Evolutionary conservation across 2,113 vertebrate species (phyloP).

Genomic region (Amphiprion ocellaris): DNA sequence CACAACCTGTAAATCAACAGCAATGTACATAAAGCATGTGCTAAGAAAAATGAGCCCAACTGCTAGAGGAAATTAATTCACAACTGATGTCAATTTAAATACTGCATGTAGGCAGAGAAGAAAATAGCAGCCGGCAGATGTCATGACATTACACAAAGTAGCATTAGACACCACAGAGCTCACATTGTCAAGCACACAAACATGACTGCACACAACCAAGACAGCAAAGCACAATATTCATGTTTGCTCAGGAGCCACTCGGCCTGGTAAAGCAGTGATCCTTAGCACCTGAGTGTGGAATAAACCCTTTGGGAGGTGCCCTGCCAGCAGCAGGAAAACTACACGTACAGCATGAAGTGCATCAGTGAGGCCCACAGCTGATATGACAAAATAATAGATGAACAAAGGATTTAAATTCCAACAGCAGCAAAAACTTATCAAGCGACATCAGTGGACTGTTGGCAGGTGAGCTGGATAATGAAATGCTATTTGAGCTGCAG

Average conservation of each 20-base stretch:
- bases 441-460: background rate
- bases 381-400: background rate
- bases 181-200: background rate
- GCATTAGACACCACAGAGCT: too few relatives aligned
- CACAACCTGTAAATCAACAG: slow-evolving; percentile 1
- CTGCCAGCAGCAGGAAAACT: background rate
- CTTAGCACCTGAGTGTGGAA: background rate
- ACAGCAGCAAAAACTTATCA: background rate
- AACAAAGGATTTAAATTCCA: background rate
- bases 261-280: background rate
- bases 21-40: background rate
- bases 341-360: background rate
- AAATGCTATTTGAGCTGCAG: background rate
- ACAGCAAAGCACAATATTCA: background rate
- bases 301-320: background rate
- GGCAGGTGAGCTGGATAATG: background rate
- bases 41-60: background rate
- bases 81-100: background rate
- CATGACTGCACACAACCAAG: background rate
- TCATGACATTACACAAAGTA: too few relatives aligned
- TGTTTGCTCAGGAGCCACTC: too few relatives aligned
- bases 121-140: background rate
- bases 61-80: background rate
- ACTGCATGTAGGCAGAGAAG: background rate
- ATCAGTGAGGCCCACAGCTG: background rate